Base-by-base conservation (phyloP, 2,113 vertebrate genomes). In the Calcarius ornatus region DNA sequence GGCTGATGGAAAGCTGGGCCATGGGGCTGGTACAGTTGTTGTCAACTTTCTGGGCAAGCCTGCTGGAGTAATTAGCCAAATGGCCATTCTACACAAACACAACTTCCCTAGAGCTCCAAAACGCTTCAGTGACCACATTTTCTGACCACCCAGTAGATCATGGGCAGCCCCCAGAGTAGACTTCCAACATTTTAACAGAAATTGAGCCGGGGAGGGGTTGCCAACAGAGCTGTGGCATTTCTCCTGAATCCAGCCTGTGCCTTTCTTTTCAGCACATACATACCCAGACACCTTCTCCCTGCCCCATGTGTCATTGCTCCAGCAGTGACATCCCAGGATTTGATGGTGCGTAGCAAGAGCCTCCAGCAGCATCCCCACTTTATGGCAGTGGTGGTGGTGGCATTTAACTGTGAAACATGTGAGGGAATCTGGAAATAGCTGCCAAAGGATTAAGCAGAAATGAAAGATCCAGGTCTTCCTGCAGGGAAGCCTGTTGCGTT, bases 41-140 rank as follows among this genome's bases (percentile, higher is more conserved):
- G 54, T 51, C 2, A 16, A 50, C 14, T 53, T 78, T 81, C 66
- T 45, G 43, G 54, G 53, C 9, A 2, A 68, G 48, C 42, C 76
- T 64, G 51, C 80, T 50, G 0, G 0, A 59, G 35, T 18, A 73
- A 86, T 60, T 57, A 87, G 50, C 80, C 88, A 84, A 68, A 56
- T 3, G 23, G 90, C 38, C 38, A 30, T 81, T 85, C 81, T 92
- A 68, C 81, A 87, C 79, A 94, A 96, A 76, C 75, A 57, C 59
- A 88, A 47, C 64, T 57, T 92, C 84, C 57, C 69, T 40, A 69
- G 83, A 81, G 66, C 64, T 81, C 59, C 37, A 45, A 57, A 88
- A 66, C 0, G 0, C 23, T 78, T 73, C 27, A 15, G 64, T 21
- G 48, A 14, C 28, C 65, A 69, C 17, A 4, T 51, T 78, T 81